Percentiles rank a stretch among this genome's conserved stretches.
Conservation (phyloP, 64 coral and sea anemone species). For the Anthopleura sola region DNA sequence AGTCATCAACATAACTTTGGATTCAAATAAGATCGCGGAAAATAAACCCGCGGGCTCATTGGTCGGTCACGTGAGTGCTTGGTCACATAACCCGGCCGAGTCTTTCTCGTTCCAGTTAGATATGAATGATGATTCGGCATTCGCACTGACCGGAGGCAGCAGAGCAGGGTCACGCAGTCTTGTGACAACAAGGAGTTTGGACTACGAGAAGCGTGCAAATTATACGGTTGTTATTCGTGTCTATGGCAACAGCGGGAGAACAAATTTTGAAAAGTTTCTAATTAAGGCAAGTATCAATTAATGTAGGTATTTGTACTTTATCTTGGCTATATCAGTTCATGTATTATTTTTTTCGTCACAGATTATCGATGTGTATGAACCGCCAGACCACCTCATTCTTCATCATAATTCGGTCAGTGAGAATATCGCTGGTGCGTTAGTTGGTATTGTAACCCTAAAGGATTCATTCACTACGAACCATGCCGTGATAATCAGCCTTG, state of each 20-base stretch:
- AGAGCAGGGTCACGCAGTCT: constrained; percentile 42
- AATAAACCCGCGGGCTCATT: constrained; percentile 53
- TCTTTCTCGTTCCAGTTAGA: constrained; percentile 41
- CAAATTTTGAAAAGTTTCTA: constrained; percentile 61
- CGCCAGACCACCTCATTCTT: constrained; percentile 65
- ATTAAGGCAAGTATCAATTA: constrained; percentile 55
- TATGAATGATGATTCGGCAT: constrained; percentile 31
- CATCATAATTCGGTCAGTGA: constrained; percentile 70
- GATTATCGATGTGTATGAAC: constrained; percentile 67
- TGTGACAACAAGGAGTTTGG: constrained; percentile 54
- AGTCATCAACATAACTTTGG: constrained; percentile 68
- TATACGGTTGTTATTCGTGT: constrained; percentile 62
- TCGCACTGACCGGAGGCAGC: constrained; percentile 47
- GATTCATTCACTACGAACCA: constrained; percentile 54
- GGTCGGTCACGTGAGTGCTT: constrained; percentile 47
- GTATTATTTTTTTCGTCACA: neutral
- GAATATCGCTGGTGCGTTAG: constrained; percentile 41
- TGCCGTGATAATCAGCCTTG: neutral
- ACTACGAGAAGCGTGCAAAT: constrained; percentile 51
- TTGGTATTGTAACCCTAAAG: constrained; percentile 58
- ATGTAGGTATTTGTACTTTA: no score
- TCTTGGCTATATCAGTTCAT: no score
- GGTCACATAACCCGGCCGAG: constrained; percentile 42
- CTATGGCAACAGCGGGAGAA: constrained; percentile 56
- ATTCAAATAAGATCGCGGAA: constrained; percentile 46